A percentile compares a stretch with the other conserved stretches of the same genome.
Evolutionary conservation across 2,797 vertebrate genomes (phyloP).

Genomic region (Garrulus glandarius): DNA sequence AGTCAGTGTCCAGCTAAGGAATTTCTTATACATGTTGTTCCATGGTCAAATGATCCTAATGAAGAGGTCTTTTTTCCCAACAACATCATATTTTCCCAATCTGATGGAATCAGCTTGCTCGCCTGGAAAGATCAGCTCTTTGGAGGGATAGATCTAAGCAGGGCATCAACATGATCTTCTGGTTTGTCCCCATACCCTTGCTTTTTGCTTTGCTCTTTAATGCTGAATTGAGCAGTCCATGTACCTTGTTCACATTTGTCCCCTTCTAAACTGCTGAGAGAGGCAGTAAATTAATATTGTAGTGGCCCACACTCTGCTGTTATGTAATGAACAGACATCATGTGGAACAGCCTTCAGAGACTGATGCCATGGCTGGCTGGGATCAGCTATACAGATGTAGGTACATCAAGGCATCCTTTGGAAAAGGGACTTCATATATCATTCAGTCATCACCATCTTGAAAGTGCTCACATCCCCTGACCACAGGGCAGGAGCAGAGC

Average conservation of each 20-base stretch:
- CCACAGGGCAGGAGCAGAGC: not conserved
- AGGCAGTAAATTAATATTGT: not conserved
- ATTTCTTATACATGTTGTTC: not conserved
- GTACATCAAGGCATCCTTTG: not conserved
- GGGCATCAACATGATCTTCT: not conserved
- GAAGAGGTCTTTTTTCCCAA: not conserved
- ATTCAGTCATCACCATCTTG: not conserved
- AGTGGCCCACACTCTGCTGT: not conserved
- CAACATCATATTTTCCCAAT: accelerated
- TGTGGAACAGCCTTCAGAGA: not conserved
- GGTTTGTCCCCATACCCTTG: not conserved
- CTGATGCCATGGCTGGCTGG: not conserved
- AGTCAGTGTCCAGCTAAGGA: not conserved
- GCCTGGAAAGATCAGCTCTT: not conserved
- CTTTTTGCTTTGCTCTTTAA: not conserved
- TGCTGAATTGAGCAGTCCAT: not conserved
- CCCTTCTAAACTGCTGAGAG: not conserved
- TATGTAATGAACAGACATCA: not conserved
- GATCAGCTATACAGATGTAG: not conserved
- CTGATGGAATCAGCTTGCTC: not conserved
- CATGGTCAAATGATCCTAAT: not conserved
- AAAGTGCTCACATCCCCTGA: not conserved
- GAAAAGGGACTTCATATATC: not conserved
- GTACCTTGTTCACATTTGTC: not conserved
- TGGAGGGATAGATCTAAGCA: not conserved